Evolutionary conservation across 2,888 invertebrate species (phyloP).

Genomic region (Thecocarcelia acutangulata): DNA sequence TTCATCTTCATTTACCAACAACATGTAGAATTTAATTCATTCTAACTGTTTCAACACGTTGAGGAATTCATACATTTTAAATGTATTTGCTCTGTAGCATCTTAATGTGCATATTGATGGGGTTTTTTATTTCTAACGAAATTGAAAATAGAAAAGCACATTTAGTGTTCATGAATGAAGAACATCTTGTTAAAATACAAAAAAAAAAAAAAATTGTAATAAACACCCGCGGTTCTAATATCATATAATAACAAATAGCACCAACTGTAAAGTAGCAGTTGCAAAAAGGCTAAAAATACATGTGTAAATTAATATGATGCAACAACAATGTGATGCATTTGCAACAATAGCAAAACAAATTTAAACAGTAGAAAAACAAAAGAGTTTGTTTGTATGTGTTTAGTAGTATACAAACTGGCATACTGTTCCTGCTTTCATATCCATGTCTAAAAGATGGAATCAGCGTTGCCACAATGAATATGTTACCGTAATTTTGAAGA

Average conservation of each 20-base stretch:
- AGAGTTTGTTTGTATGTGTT: constrained; percentile 2
- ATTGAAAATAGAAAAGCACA: constrained; percentile 6
- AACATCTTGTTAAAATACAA: constrained; percentile 52
- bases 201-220: constrained; percentile 41
- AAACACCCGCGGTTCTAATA: constrained; percentile 64
- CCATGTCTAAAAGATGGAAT: constrained; percentile 27
- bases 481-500: too few relatives aligned
- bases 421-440: constrained; percentile 20
- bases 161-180: constrained; percentile 10
- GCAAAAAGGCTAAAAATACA: constrained; percentile 4
- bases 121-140: neutral
- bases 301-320: constrained; percentile 13
- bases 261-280: constrained; percentile 42
- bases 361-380: constrained; percentile 32
- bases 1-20: too few relatives aligned
- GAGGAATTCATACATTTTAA: constrained; percentile 13
- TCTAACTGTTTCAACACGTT: constrained; percentile 3
- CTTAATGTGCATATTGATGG: constrained; percentile 1
- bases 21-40: constrained; percentile 27
- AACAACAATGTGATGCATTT: constrained; percentile 62
- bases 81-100: neutral
- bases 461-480: too few relatives aligned
- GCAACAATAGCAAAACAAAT: constrained; percentile 47
- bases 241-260: constrained; percentile 41
- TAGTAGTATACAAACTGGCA: constrained; percentile 16